These are phyloP conservation scores for Meleagris gallopavo DNA, from an alignment of 2,113 vertebrate genomes.

Conservation along the genomic window DNA sequence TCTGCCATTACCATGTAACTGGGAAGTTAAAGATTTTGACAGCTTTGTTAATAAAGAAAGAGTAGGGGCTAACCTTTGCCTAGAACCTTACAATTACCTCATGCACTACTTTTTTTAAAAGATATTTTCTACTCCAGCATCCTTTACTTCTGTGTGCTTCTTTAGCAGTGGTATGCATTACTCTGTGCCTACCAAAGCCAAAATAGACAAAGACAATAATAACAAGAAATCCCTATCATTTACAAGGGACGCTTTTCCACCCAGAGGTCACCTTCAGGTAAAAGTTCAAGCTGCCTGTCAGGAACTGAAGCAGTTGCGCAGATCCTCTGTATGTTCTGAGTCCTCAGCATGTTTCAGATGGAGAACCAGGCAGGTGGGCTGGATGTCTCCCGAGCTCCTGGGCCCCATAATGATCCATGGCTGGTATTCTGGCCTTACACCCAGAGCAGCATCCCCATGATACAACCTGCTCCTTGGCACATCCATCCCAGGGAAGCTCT, in stretches of 20 bases:
- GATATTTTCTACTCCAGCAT: neutral
- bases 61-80: slow-evolving; percentile 36
- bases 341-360: neutral
- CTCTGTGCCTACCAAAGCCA: neutral
- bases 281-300: neutral
- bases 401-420: neutral
- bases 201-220: neutral
- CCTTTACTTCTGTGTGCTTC: neutral
- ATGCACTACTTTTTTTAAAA: slow-evolving; percentile 28
- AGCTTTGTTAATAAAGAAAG: slow-evolving; percentile 33
- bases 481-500: neutral
- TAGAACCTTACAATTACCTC: slow-evolving; percentile 44
- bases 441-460: neutral
- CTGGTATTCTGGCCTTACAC: neutral
- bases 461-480: neutral
- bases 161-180: neutral
- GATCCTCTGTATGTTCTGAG: rapidly evolving
- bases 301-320: neutral
- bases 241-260: neutral
- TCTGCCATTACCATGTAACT: neutral
- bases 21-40: slow-evolving; percentile 48
- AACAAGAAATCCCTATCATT: neutral
- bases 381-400: neutral
- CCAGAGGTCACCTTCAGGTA: neutral
- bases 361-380: neutral